phyloP scores from a whole-genome alignment of 1,140 invertebrate genomes.

The Alviniconcha marisindica region DNA sequence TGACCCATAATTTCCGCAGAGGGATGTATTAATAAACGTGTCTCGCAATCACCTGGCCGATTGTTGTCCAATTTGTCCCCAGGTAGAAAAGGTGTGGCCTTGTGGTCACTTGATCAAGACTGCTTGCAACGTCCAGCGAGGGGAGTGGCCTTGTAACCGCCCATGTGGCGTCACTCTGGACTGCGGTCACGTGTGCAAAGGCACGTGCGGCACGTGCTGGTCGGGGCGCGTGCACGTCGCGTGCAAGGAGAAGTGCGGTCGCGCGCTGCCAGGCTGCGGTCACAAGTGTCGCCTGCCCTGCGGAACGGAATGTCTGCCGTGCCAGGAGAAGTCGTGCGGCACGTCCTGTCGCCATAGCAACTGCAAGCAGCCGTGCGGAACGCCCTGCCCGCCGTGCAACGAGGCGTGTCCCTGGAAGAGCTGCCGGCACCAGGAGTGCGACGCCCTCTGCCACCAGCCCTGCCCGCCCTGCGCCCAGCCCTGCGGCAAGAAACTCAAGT shows the following conservation, averaged over 20 bases:
- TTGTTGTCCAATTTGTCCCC: no score
- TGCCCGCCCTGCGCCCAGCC: constrained; percentile 79
- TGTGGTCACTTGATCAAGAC: constrained; percentile 72
- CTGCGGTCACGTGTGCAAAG: constrained; percentile 64
- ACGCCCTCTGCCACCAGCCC: constrained; percentile 78
- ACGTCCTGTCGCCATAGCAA: constrained; percentile 81
- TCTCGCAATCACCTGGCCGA: no score
- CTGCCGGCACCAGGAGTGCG: constrained; percentile 80
- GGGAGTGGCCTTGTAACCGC: constrained; percentile 44
- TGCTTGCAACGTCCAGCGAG: constrained; percentile 55
- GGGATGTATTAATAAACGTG: no score
- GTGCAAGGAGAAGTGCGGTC: constrained; percentile 67
- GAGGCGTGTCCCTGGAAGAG: constrained; percentile 61
- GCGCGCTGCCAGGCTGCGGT: constrained; percentile 69
- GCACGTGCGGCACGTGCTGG: constrained; percentile 75
- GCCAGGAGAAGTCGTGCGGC: constrained; percentile 79
- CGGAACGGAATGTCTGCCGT: constrained; percentile 79
- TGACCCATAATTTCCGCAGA: no score
- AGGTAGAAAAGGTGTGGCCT: constrained; percentile 52
- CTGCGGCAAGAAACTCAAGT: constrained; percentile 18
- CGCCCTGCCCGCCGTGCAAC: constrained; percentile 76
- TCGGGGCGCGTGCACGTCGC: constrained; percentile 81
- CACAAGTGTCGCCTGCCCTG: constrained; percentile 68
- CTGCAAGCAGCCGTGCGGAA: constrained; percentile 77
- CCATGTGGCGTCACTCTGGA: constrained; percentile 47